Percentiles rank a stretch among this genome's conserved stretches.
Conservation (phyloP, 2,888 invertebrate genomes). For the Aspidiotus destructor region DNA sequence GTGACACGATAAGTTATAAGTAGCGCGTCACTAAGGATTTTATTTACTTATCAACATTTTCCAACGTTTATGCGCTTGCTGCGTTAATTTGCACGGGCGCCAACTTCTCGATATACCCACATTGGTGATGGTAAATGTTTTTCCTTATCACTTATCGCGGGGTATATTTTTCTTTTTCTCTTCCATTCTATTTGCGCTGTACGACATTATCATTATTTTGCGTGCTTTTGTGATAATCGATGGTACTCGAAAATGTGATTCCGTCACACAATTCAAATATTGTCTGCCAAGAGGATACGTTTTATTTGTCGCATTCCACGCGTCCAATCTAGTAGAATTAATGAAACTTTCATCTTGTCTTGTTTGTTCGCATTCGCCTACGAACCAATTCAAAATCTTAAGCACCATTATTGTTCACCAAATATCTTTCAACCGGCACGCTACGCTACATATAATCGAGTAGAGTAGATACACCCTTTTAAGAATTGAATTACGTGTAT, state of each 20-base stretch:
- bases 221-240: slow-evolving; percentile 22
- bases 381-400: slow-evolving; percentile 27
- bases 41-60: neutral
- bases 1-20: too few relatives aligned
- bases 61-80: neutral
- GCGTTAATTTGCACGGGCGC: slow-evolving; percentile 24
- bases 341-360: slow-evolving; percentile 30
- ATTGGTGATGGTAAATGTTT: slow-evolving; percentile 20
- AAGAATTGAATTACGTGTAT: slow-evolving; percentile 24
- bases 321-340: slow-evolving; percentile 32
- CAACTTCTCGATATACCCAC: slow-evolving; percentile 23
- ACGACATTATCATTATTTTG: slow-evolving; percentile 23
- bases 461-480: slow-evolving; percentile 6
- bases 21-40: too few relatives aligned
- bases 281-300: slow-evolving; percentile 25
- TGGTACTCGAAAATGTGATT: slow-evolving; percentile 29
- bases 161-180: slow-evolving; percentile 15
- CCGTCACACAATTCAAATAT: slow-evolving; percentile 30
- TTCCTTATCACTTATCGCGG: slow-evolving; percentile 17
- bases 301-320: slow-evolving; percentile 31
- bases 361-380: slow-evolving; percentile 29
- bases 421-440: slow-evolving; percentile 28
- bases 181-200: slow-evolving; percentile 24
- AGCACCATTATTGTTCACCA: slow-evolving; percentile 30
- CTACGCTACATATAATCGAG: slow-evolving; percentile 1